Conservation (phyloP, 2,888 invertebrate genomes). For the Eupithecia pulchellata region DNA sequence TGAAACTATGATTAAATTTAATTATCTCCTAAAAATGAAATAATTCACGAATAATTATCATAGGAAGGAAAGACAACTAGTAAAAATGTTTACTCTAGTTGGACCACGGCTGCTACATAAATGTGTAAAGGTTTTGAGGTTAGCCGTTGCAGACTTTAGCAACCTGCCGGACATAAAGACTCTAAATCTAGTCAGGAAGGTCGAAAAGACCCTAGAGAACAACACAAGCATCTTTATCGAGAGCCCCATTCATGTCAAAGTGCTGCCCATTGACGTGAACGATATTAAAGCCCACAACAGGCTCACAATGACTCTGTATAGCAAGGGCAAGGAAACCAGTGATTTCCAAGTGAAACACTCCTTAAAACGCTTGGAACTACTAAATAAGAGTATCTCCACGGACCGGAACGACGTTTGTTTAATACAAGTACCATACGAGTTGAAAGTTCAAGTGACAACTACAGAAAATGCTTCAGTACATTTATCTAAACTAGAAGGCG, state of each 20-base stretch:
- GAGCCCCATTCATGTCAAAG: conserved; percentile 81
- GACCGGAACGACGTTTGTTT: conserved; percentile 78
- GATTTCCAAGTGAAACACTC: conserved; percentile 82
- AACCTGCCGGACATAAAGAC: conserved; percentile 77
- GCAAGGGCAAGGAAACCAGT: conserved; percentile 73
- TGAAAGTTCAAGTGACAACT: conserved; percentile 76
- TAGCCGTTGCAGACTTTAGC: conserved; percentile 74
- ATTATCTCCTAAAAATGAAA: conserved; percentile 42
- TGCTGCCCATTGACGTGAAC: conserved; percentile 78
- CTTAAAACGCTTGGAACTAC: conserved; percentile 76
- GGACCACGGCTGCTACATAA: conserved; percentile 75
- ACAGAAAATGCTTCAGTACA: conserved; percentile 77
- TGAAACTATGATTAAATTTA: conserved; percentile 44
- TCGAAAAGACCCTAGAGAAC: conserved; percentile 79
- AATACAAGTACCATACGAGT: conserved; percentile 79
- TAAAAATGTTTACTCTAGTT: conserved; percentile 71
- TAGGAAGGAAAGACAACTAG: conserved; percentile 24
- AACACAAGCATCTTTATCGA: conserved; percentile 80
- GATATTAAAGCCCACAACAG: conserved; percentile 76
- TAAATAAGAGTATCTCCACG: conserved; percentile 73
- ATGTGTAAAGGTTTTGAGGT: conserved; percentile 83
- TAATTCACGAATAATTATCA: neutral
- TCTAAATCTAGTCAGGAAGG: conserved; percentile 76
- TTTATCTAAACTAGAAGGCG: conserved; percentile 73
- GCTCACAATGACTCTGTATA: conserved; percentile 78